Conservation (phyloP, 2,797 vertebrate genomes). For the Anas capensis region DNA sequence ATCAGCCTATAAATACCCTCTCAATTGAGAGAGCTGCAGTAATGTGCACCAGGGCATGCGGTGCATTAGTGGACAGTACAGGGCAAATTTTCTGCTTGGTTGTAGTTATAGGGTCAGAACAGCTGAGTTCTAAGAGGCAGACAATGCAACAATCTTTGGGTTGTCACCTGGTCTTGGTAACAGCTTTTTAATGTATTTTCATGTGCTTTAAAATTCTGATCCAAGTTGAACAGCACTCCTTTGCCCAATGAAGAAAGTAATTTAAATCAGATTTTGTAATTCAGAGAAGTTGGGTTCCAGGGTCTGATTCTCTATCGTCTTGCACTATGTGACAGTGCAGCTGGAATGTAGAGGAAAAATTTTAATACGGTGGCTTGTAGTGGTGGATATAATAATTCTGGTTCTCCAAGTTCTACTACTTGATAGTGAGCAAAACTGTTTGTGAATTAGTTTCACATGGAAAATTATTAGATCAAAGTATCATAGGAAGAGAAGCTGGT, state of each 20-base stretch:
- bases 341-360: background rate
- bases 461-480: background rate
- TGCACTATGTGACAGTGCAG: background rate
- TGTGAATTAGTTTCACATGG: background rate
- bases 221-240: background rate
- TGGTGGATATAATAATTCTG: background rate
- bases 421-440: background rate
- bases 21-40: background rate
- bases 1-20: background rate
- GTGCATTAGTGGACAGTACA: background rate
- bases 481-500: background rate
- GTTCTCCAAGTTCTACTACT: background rate
- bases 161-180: background rate
- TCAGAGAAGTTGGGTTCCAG: background rate
- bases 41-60: background rate
- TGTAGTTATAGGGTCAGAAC: background rate
- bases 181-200: background rate
- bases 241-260: background rate
- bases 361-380: background rate
- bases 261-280: background rate
- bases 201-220: background rate
- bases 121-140: background rate
- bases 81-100: background rate
- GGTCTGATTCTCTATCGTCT: background rate
- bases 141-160: background rate